These are phyloP conservation scores for Crossoptilon crossoptilon DNA, from an alignment of 2,797 vertebrate species.

Conservation along the genomic window DNA sequence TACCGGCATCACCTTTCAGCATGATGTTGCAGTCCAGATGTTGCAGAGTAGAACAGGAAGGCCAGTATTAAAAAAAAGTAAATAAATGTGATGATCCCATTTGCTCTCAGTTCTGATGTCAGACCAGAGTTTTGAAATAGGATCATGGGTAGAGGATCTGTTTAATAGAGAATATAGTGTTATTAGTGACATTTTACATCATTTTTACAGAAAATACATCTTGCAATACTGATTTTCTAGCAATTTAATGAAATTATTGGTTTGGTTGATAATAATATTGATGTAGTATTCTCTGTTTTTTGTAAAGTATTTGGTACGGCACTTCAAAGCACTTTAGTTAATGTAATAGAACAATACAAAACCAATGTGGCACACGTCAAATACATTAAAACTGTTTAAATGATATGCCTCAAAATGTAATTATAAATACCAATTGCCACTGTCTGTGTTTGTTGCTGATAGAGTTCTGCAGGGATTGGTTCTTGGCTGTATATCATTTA, in stretches of 20 bases:
- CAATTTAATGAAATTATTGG: neutral
- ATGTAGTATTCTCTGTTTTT: neutral
- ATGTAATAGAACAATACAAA: neutral
- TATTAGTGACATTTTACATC: neutral
- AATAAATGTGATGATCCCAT: neutral
- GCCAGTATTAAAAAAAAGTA: neutral
- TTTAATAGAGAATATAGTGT: neutral
- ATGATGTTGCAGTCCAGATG: neutral
- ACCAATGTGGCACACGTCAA: neutral
- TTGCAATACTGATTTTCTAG: neutral
- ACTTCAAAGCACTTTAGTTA: neutral
- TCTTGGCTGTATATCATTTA: conserved; percentile 30
- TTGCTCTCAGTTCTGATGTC: neutral
- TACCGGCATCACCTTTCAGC: neutral
- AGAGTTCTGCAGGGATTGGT: neutral
- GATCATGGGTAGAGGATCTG: neutral
- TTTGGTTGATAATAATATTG: neutral
- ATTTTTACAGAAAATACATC: neutral
- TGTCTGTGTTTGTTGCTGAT: neutral
- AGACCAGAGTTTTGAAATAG: neutral
- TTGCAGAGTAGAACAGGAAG: neutral
- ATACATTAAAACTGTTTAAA: neutral
- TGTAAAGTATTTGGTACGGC: neutral
- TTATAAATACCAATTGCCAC: neutral
- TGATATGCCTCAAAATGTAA: neutral